Evolutionary conservation across 2,888 invertebrate species (phyloP).

Genomic region (Diadegma fenestrale): DNA sequence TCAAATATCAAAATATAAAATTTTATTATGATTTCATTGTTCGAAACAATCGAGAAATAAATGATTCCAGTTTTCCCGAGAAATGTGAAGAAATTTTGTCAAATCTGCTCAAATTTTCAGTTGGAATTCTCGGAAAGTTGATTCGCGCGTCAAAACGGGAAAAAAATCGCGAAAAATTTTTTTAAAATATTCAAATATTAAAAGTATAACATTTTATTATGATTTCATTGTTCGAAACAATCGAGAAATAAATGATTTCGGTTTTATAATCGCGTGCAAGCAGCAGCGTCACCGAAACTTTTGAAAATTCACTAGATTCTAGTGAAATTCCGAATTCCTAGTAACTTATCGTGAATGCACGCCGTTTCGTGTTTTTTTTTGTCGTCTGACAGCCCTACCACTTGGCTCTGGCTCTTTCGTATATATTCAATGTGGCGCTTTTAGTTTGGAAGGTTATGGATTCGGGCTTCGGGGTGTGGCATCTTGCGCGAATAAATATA

Average conservation of each 20-base stretch:
- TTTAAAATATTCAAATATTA: too few species aligned
- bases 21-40: neutral
- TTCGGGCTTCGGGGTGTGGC: constrained; percentile 84
- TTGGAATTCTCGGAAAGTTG: too few species aligned
- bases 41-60: neutral
- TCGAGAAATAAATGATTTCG: neutral
- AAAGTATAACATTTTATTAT: too few species aligned
- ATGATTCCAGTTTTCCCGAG: neutral
- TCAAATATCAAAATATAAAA: too few species aligned
- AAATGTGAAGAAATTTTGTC: too few species aligned
- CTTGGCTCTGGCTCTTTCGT: neutral
- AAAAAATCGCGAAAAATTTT: too few species aligned
- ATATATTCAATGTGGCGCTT: constrained; percentile 79
- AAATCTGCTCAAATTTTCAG: too few species aligned
- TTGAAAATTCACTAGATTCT: neutral
- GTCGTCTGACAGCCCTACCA: constrained; percentile 42
- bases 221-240: neutral
- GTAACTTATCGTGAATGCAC: constrained; percentile 17
- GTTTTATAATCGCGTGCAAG: neutral
- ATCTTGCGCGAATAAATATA: constrained; percentile 78
- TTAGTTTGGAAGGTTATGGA: constrained; percentile 82
- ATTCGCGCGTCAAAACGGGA: too few species aligned
- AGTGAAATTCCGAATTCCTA: neutral
- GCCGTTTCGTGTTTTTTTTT: constrained; percentile 30
- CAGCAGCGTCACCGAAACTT: neutral